Conservation (phyloP, 2,797 vertebrate genomes). For the Phalloptychus januarius region DNA sequence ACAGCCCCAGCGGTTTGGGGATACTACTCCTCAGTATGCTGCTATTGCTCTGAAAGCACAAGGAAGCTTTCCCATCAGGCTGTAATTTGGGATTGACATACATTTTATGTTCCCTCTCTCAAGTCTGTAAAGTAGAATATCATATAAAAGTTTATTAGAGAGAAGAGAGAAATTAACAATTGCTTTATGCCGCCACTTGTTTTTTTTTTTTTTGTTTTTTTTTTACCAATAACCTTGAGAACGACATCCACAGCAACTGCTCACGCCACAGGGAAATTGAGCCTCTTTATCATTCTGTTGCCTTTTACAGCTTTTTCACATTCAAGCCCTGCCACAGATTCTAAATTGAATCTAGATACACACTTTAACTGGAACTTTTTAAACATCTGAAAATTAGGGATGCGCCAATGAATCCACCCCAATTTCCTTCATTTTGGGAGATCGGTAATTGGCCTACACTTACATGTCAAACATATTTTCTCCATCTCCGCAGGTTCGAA, state of each 20-base stretch:
- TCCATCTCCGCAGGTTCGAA: too few relatives aligned
- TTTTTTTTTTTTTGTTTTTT: not conserved
- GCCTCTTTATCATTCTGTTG: not conserved
- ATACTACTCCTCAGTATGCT: conserved; percentile 3
- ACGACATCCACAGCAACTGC: not conserved
- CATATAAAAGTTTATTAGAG: not conserved
- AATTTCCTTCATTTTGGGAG: not conserved
- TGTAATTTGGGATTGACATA: not conserved
- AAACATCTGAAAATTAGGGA: not conserved
- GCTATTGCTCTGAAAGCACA: not conserved
- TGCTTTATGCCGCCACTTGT: not conserved
- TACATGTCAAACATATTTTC: too few relatives aligned
- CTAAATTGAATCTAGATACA: not conserved
- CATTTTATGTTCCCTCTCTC: conserved; percentile 1
- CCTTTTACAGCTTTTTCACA: not conserved
- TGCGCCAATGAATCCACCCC: not conserved
- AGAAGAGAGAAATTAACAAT: not conserved
- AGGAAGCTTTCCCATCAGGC: not conserved
- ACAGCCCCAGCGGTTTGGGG: conserved; percentile 7
- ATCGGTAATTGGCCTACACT: not conserved
- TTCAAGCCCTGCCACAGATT: not conserved
- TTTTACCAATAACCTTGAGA: not conserved
- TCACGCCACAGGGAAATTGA: not conserved
- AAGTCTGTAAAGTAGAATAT: not conserved
- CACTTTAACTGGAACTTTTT: not conserved